Evolutionary conservation across 2,113 vertebrate genomes (phyloP), one percentile per base, ranked within the genome.

Genomic region (Platycercus adscitus): DNA sequence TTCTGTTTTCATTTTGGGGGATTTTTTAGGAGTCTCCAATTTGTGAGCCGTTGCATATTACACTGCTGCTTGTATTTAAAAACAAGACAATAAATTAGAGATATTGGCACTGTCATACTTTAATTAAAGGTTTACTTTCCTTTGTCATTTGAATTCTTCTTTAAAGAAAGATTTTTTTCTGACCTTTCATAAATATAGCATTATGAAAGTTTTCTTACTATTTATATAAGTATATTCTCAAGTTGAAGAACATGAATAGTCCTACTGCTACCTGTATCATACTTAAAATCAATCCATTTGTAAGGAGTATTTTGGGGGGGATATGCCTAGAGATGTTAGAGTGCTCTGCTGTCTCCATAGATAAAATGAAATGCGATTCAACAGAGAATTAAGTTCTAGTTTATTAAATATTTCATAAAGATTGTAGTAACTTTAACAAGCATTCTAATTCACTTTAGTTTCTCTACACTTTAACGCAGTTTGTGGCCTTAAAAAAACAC

Each of bases 401-500:
- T 35, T 49, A 47, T 63, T 44, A 63, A 80, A n/a, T 73, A 66
- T 64, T 75, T 75, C 17, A 47, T 66, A 66, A 70, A 64, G 61
- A 47, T n/a, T 73, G 3, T 5, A 65, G 21, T 61, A 44, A 60
- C 11, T 83, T 91, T n/a, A 81, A 3, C 29, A 88, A 86, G 5
- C 17, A 73, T 70, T 77, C 17, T 56, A 89, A 68, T 52, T 71
- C 7, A 29, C 19, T 65, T 82, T 9, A 61, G 11, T 73, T 65
- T 69, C 13, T 89, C 25, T 56, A 61, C 23, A 61, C 4, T 70
- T 56, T 9, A 63, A 46, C 39, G 19, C 20, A 69, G 37, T 31
- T 11, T 0, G 0, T 44, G 2, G 3, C 26, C 35, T 64, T 73
- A 58, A 88, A 81, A 46, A 52, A n/a, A 0, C 14, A 46, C 13